Percentiles rank a stretch among this genome's conserved stretches.
Evolutionary conservation across 1,140 invertebrate genomes (phyloP).

Genomic region (Triops cancriformis): DNA sequence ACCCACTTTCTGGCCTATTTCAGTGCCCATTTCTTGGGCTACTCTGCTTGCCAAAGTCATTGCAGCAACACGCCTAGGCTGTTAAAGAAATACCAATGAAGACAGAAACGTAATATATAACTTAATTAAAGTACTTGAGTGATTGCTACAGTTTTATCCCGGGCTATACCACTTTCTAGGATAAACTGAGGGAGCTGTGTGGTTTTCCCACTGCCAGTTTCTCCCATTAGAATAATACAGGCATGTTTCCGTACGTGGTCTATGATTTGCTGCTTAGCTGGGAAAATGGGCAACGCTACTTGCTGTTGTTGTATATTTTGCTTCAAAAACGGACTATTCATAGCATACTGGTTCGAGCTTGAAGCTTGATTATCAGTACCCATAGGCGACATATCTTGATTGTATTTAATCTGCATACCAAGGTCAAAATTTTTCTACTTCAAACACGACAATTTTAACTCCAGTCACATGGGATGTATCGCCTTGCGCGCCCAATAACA

Average conservation of each 20-base stretch:
- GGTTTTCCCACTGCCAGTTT: constrained; percentile 84
- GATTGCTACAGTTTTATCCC: constrained; percentile 57
- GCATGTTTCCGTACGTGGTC: constrained; percentile 47
- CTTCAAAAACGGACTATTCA: neutral
- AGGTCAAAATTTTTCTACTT: neutral
- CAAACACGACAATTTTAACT: neutral
- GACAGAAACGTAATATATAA: neutral
- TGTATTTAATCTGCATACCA: neutral
- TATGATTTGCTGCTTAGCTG: constrained; percentile 21
- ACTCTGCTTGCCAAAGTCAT: constrained; percentile 81
- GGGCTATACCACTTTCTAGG: constrained; percentile 48
- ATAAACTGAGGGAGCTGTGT: constrained; percentile 81
- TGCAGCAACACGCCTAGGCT: constrained; percentile 86
- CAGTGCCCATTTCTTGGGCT: constrained; percentile 58
- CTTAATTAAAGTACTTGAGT: constrained; percentile 50
- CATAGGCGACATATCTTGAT: neutral
- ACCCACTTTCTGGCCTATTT: constrained; percentile 67
- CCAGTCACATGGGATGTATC: neutral
- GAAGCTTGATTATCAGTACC: neutral
- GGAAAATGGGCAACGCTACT: constrained; percentile 26
- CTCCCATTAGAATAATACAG: constrained; percentile 71
- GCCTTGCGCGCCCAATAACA: neutral
- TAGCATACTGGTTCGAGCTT: neutral
- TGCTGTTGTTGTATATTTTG: constrained; percentile 20
- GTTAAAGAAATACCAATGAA: constrained; percentile 28